Percentiles rank a stretch among this genome's conserved stretches.
These are phyloP conservation scores for Pocillopora damicornis DNA, from an alignment of 64 coral and sea anemone genomes.

Conservation along the genomic window DNA sequence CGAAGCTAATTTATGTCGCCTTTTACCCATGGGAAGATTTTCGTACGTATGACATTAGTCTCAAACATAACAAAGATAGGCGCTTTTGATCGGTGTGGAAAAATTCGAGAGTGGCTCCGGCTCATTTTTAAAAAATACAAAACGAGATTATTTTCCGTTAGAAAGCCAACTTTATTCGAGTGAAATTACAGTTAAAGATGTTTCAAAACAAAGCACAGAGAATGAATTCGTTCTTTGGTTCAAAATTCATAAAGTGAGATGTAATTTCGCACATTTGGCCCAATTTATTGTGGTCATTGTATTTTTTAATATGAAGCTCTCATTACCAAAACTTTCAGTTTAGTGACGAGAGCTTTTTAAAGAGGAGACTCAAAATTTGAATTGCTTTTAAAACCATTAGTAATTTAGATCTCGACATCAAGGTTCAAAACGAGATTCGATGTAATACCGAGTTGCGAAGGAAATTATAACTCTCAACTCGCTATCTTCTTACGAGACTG, in stretches of 20 bases:
- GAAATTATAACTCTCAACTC: not conserved
- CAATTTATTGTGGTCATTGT: not conserved
- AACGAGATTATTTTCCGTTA: not conserved
- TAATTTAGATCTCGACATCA: not conserved
- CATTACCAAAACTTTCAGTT: not conserved
- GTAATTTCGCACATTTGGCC: constrained; percentile 9
- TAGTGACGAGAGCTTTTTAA: not conserved
- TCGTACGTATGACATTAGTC: not conserved
- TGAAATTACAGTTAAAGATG: not conserved
- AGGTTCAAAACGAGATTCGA: not conserved
- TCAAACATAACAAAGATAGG: not conserved
- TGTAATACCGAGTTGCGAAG: not conserved
- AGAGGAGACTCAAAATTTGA: not conserved
- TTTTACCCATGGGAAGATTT: not conserved
- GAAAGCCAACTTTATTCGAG: not conserved
- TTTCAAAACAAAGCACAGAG: not conserved
- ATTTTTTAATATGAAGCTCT: not conserved
- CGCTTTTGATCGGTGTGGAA: not conserved
- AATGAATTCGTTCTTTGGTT: not conserved
- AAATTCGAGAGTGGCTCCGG: not conserved
- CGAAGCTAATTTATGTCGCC: not conserved
- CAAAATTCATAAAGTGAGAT: not conserved
- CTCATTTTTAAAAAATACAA: not conserved
- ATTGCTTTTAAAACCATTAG: not conserved
- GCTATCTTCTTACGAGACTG: not conserved